phyloP scores from a whole-genome alignment of 1,140 invertebrate species.

The Cataglyphis hispanica region DNA sequence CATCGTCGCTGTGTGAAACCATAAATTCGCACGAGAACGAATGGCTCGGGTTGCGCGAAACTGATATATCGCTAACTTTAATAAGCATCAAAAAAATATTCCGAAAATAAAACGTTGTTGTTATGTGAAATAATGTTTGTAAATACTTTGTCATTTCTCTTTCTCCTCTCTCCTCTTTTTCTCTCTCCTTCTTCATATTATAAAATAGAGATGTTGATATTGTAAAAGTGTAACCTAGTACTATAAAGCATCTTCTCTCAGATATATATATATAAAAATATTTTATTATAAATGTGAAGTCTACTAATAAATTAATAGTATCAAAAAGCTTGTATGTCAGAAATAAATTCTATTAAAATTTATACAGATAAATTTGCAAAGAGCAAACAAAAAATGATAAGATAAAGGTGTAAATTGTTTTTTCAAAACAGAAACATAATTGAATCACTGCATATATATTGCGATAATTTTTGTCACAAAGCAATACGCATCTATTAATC shows the following conservation, averaged over 20 bases:
- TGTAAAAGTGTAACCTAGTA: conserved; percentile 12
- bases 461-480: background rate
- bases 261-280: background rate
- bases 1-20: conserved; percentile 70
- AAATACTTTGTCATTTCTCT: background rate
- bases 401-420: background rate
- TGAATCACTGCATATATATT: background rate
- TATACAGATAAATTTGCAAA: conserved; percentile 15
- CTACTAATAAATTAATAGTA: conserved; percentile 38
- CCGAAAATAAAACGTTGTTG: conserved; percentile 1
- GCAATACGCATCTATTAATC: background rate
- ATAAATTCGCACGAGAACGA: conserved; percentile 75
- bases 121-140: conserved; percentile 1
- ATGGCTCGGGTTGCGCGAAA: conserved; percentile 58
- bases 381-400: background rate
- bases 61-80: background rate
- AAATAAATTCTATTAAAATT: conserved; percentile 33
- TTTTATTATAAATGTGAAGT: conserved; percentile 2
- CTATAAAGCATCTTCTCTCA: conserved; percentile 2
- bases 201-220: background rate
- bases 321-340: conserved; percentile 31
- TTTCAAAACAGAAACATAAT: background rate
- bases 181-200: background rate
- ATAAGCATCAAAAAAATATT: background rate
- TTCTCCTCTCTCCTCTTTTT: background rate